Base-by-base conservation (phyloP, 2,888 invertebrate species). In the Drosophila demipolita region DNA sequence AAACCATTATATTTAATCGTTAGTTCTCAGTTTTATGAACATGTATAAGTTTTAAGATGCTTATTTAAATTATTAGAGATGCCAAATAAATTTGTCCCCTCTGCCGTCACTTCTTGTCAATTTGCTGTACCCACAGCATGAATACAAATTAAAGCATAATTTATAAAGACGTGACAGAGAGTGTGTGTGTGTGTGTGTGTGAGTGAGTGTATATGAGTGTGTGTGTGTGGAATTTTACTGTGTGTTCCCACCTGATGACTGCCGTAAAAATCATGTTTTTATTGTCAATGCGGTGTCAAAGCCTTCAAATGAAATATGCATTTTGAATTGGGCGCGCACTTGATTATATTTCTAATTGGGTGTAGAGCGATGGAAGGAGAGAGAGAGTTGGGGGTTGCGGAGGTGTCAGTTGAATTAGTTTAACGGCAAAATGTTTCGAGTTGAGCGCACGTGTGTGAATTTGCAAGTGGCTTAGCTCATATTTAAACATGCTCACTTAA, bases 121-220 rank as follows among this genome's bases (percentile, higher is more conserved):
- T 61, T 53, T 53, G 29, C 42, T 40, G 15, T 54, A 38, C 61
- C 36, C 53, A 29, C 57, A 35, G 38, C 64, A 67, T 88, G 85
- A 79, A 85, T 85, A 86, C 82, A 85, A 88, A 85, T 85, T 81
- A 86, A 88, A 86, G 73, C 83, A 81, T 85, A 88, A 85, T 85
- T 81, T 71, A 75, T 53, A 75, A 66, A 70, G 49, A 20, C 45
- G 42, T 33, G 38, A 15, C 29, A 12, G 9, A 6, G 23, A 38
- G 62, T 52, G 63, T n/a, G 54, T 36, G 26, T 17, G 33, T 52
- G 29, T 33, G 8, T 8, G 32, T 12, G 17, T 17, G 48, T 17
- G 40, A 48, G 58, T 70, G 45, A 53, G 63, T 23, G 29, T 53
- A 49, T 58, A 35, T 38, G 63, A 45, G 57, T 20, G 42, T 53